These are phyloP conservation scores for Drosophila sordidula DNA, from an alignment of 2,888 invertebrate species.

Conservation along the genomic window DNA sequence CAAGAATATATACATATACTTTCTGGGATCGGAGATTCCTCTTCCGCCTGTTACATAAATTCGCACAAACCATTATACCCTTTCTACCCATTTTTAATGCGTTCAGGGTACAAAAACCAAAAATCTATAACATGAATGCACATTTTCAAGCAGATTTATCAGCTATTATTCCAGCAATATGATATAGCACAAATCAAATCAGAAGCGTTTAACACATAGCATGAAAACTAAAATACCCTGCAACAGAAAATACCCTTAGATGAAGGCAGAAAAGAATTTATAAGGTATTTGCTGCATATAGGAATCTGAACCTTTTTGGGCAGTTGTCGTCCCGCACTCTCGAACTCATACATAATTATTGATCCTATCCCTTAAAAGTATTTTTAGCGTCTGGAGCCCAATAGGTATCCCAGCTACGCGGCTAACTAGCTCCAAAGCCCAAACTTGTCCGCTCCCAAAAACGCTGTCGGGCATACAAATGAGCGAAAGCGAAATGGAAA, in stretches of 20 bases:
- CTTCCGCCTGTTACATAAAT: too few species aligned
- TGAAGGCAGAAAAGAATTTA: conserved; percentile 17
- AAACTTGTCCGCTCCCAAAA: conserved; percentile 9
- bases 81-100: too few species aligned
- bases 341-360: conserved; percentile 25
- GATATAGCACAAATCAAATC: too few species aligned
- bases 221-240: background rate
- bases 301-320: conserved; percentile 31
- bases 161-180: too few species aligned
- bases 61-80: too few species aligned
- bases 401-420: conserved; percentile 21
- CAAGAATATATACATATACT: too few species aligned
- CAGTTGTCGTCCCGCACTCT: background rate
- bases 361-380: conserved; percentile 21
- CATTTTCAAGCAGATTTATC: too few species aligned
- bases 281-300: conserved; percentile 12
- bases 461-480: conserved; percentile 55
- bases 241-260: too few species aligned
- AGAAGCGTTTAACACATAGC: too few species aligned
- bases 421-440: conserved; percentile 13
- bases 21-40: too few species aligned
- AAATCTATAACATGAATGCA: too few species aligned
- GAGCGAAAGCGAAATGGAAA: conserved; percentile 43
- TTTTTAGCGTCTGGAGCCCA: conserved; percentile 6
- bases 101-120: too few species aligned